Conservation (phyloP, 2,113 vertebrate species). For the Alaudala cheleensis region DNA sequence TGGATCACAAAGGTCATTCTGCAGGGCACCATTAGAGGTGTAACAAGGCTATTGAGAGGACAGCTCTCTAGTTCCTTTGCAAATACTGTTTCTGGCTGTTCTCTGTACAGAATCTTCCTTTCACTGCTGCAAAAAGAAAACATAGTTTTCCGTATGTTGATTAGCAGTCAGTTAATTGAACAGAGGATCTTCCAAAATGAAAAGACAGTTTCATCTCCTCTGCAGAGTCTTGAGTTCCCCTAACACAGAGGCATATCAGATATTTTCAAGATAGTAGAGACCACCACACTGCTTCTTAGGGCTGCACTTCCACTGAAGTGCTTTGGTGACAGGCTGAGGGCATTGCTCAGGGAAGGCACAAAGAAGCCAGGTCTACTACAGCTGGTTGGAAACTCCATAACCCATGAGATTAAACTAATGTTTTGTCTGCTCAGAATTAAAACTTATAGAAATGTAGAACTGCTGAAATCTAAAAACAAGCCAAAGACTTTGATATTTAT, state of each 20-base stretch:
- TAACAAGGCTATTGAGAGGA: neutral
- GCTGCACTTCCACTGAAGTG: neutral
- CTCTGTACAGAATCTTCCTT: neutral
- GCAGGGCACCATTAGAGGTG: neutral
- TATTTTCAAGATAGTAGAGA: neutral
- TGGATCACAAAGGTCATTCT: neutral
- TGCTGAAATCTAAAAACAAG: neutral
- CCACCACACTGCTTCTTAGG: neutral
- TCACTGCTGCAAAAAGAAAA: neutral
- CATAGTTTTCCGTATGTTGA: rapidly evolving
- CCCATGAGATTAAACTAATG: neutral
- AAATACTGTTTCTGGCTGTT: neutral
- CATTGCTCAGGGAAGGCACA: neutral
- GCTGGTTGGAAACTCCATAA: neutral
- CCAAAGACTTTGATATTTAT: neutral
- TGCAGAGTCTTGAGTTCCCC: neutral
- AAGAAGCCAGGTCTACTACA: neutral
- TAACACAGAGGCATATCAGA: neutral
- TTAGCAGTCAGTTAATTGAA: neutral
- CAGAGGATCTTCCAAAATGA: neutral
- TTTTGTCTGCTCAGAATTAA: neutral
- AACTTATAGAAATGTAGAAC: neutral
- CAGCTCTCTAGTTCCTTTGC: rapidly evolving
- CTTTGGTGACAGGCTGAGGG: neutral
- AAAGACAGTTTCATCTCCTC: neutral